Conservation (phyloP, 2,888 invertebrate species). For the Agriopis leucophaearia region DNA sequence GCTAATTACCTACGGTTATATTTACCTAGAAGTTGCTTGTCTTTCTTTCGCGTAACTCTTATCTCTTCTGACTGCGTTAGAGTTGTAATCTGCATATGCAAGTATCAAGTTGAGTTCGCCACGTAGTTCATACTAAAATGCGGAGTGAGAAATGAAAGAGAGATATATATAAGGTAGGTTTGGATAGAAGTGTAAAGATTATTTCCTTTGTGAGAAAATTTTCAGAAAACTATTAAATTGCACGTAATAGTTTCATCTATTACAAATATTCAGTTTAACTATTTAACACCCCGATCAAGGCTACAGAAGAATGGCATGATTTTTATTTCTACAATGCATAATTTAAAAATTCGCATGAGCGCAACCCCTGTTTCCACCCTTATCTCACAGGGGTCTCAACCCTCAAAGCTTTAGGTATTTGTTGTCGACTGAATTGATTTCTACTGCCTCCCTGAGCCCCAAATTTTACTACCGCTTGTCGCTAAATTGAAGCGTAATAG, state of each 20-base stretch:
- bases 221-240: no score
- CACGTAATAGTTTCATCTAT: background rate
- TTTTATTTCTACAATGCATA: background rate
- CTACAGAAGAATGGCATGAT: background rate
- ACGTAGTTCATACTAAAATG: no score
- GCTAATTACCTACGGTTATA: no score
- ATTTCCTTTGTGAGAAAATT: no score
- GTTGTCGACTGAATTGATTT: slow-evolving; percentile 47
- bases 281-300: background rate
- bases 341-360: slow-evolving; percentile 20
- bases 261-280: background rate
- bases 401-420: slow-evolving; percentile 42
- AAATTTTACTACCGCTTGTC: slow-evolving; percentile 28
- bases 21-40: no score
- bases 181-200: no score
- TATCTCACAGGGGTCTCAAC: slow-evolving; percentile 35
- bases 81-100: no score
- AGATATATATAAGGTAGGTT: no score
- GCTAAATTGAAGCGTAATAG: slow-evolving; percentile 16
- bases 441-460: slow-evolving; percentile 33
- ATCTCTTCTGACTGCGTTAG: no score
- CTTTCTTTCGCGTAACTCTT: no score
- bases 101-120: no score
- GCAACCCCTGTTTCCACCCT: slow-evolving; percentile 29
- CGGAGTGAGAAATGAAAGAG: no score